Percentiles rank a stretch among this genome's conserved stretches.
phyloP scores from a whole-genome alignment of 2,113 vertebrate genomes.

The Pelecanus crispus region DNA sequence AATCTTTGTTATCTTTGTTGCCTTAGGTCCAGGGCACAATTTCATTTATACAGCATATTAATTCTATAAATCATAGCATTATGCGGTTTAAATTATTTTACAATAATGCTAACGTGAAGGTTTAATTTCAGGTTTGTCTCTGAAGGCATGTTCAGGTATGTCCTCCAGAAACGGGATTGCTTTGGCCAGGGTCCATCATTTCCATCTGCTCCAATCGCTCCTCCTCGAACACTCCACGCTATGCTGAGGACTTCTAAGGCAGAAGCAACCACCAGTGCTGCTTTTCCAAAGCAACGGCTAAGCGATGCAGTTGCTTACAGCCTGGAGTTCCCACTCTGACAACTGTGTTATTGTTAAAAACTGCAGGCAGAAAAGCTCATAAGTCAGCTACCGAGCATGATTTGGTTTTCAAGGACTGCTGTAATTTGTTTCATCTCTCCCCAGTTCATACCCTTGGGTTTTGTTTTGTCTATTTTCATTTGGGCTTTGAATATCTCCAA shows the following conservation, averaged over 20 bases:
- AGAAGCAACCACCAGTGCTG: not conserved
- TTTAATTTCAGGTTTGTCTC: not conserved
- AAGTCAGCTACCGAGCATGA: not conserved
- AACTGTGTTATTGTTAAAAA: not conserved
- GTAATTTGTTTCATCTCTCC: not conserved
- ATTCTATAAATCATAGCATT: not conserved
- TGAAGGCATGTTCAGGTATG: not conserved
- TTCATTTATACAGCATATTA: not conserved
- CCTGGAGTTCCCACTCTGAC: not conserved
- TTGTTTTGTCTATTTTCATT: not conserved
- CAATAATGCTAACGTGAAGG: not conserved
- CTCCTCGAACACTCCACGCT: rapidly evolving
- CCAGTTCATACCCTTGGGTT: not conserved
- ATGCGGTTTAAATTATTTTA: not conserved
- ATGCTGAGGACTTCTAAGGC: not conserved
- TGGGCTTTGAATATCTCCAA: too few species aligned
- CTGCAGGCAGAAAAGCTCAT: not conserved
- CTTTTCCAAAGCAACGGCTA: not conserved
- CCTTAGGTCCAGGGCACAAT: not conserved
- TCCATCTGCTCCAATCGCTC: not conserved
- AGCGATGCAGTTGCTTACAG: not conserved
- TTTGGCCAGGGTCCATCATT: not conserved
- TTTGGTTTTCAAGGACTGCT: not conserved
- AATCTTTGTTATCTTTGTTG: not conserved
- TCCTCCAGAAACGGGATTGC: not conserved